A percentile compares a stretch with the other conserved stretches of the same genome.
These are phyloP conservation scores for Enteromius thamalakanensis DNA, from an alignment of 2,797 vertebrate genomes.

Conservation along the genomic window DNA sequence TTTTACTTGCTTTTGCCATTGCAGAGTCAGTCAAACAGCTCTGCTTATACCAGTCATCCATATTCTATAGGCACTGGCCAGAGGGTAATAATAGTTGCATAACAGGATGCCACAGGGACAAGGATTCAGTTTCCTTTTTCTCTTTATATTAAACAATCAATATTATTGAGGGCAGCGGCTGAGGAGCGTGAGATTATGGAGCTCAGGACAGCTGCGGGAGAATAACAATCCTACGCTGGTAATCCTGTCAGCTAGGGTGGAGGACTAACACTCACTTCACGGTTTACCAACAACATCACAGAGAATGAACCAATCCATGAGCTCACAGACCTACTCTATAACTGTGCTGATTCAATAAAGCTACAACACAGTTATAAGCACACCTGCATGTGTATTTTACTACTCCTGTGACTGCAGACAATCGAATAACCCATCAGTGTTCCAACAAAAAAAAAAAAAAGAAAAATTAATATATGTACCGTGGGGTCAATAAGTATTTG, in stretches of 20 bases:
- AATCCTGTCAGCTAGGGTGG: not conserved
- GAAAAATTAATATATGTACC: too few relatives aligned
- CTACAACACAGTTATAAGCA: not conserved
- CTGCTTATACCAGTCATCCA: not conserved
- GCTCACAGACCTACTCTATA: not conserved
- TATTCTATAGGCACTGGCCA: not conserved
- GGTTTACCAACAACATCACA: constrained; percentile 7
- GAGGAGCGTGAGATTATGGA: constrained; percentile 60
- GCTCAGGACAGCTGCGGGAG: constrained; percentile 9
- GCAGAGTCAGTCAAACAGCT: not conserved
- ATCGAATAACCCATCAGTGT: not conserved
- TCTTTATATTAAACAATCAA: constrained; percentile 56
- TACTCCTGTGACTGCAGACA: not conserved
- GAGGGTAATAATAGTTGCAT: constrained; percentile 54
- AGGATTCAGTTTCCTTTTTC: not conserved
- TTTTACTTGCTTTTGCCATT: not conserved
- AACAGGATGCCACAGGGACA: constrained; percentile 50
- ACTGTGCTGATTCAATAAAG: not conserved
- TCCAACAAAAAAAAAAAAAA: too few relatives aligned
- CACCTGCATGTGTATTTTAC: not conserved
- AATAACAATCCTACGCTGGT: constrained; percentile 27
- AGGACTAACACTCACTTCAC: not conserved
- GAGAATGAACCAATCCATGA: constrained; percentile 14
- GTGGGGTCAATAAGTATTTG: too few relatives aligned
- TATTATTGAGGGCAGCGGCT: constrained; percentile 55